Evolutionary conservation across 2,797 vertebrate species (phyloP), one percentile per base, ranked within the genome.

Genomic region (Pampus argenteus): DNA sequence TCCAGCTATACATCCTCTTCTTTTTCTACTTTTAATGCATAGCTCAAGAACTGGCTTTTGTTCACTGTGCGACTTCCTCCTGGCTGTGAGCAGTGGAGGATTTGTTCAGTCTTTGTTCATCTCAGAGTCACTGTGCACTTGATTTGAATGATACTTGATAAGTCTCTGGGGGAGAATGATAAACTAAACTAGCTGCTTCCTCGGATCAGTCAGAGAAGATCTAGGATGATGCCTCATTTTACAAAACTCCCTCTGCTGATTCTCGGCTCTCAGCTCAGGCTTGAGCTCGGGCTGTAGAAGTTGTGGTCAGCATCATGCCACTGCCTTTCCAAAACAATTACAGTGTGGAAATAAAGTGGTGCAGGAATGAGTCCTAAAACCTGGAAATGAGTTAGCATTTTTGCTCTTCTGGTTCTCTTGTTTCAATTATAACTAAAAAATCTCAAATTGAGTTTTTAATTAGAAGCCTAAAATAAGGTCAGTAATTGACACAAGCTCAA

Each of bases 191-290:
- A 38, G 60, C 62, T 29, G 2, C 23, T 17, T 10, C 50, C n/a
- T 20, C 48, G 38, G 51, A 72, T 78, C 45, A 64, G 55, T 69
- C 61, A 77, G 80, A 79, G 78, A 66, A 60, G 69, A 76, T 79
- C 64, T 49, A 40, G 58, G 44, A 82, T 78, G 69, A 84, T 47
- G 59, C 31, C 67, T 67, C 45, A 47, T 79, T 65, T 70, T 40
- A 61, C 59, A 79, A 75, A 78, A 68, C 49, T 75, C 69, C 68
- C 56, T 5, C 10, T 38, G 57, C 60, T 78, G 60, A 44, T 68
- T 66, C 62, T 45, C 49, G 62, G 66, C 70, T 77, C 57, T 79
- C 45, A 65, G 81, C 70, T 81, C n/a, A 74, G 54, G 67, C 52
- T 56, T 68, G 63, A 78, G 83, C 60, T 62, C n/a, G 6, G 47